Conservation (phyloP, 1,140 invertebrate species). For the Tenebrio molitor region DNA sequence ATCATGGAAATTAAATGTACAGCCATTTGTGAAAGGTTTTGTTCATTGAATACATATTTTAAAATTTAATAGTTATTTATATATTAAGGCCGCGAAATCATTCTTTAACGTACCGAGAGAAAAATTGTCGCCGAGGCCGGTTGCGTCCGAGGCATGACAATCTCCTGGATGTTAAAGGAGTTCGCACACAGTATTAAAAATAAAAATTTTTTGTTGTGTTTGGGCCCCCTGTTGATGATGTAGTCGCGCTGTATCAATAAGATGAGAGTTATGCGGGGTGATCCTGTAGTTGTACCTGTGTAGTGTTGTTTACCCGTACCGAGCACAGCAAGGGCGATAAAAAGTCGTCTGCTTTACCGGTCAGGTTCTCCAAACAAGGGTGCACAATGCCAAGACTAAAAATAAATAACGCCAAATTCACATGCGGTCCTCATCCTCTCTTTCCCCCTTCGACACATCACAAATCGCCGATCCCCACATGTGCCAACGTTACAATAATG, state of each 20-base stretch:
- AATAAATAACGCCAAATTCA: constrained; percentile 55
- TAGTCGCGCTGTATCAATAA: constrained; percentile 49
- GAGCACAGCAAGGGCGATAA: constrained; percentile 57
- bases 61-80: no score
- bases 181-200: no score
- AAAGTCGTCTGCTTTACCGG: constrained; percentile 59
- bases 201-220: no score
- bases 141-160: no score
- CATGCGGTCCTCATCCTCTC: constrained; percentile 21
- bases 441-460: constrained; percentile 3
- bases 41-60: no score
- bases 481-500: constrained; percentile 21
- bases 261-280: constrained; percentile 49
- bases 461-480: constrained; percentile 15
- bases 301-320: constrained; percentile 56
- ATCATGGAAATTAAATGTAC: no score
- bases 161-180: no score
- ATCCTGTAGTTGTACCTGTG: constrained; percentile 54
- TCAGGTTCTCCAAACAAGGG: constrained; percentile 58
- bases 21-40: no score
- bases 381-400: constrained; percentile 48
- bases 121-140: no score
- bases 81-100: no score
- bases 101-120: no score
- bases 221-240: no score